Conservation (phyloP, 2,888 invertebrate species). For the Polydrusus cervinus region DNA sequence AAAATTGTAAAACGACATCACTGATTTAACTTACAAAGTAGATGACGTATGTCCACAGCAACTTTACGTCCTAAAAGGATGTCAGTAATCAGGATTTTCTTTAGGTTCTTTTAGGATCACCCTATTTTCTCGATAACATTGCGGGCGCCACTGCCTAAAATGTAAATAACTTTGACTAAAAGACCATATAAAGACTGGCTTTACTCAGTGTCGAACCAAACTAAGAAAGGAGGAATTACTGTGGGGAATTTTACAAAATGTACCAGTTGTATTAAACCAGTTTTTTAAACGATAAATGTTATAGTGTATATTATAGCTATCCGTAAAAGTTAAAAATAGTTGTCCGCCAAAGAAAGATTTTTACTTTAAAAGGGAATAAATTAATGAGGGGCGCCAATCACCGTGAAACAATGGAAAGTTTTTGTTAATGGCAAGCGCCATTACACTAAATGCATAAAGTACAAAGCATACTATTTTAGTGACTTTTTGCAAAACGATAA, state of each 20-base stretch:
- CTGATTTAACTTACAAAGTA: too few relatives aligned
- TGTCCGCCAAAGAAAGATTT: not conserved
- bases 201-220: constrained; percentile 52
- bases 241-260: constrained; percentile 2
- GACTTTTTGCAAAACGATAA: too few relatives aligned
- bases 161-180: constrained; percentile 26
- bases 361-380: not conserved
- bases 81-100: too few relatives aligned
- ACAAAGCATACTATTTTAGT: too few relatives aligned
- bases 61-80: too few relatives aligned
- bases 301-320: not conserved
- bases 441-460: too few relatives aligned
- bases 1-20: too few relatives aligned
- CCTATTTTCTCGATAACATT: too few relatives aligned
- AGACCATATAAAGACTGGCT: constrained; percentile 44
- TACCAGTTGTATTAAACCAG: not conserved
- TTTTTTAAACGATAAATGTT: not conserved
- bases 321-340: not conserved
- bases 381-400: not conserved
- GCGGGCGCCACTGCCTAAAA: constrained; percentile 12
- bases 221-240: constrained; percentile 43
- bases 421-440: too few relatives aligned
- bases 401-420: too few relatives aligned
- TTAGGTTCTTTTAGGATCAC: too few relatives aligned
- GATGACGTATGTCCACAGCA: too few relatives aligned